Percentiles rank a stretch among this genome's conserved stretches.
Evolutionary conservation across 2,888 invertebrate genomes (phyloP).

Genomic region (Criorhina ranunculi): DNA sequence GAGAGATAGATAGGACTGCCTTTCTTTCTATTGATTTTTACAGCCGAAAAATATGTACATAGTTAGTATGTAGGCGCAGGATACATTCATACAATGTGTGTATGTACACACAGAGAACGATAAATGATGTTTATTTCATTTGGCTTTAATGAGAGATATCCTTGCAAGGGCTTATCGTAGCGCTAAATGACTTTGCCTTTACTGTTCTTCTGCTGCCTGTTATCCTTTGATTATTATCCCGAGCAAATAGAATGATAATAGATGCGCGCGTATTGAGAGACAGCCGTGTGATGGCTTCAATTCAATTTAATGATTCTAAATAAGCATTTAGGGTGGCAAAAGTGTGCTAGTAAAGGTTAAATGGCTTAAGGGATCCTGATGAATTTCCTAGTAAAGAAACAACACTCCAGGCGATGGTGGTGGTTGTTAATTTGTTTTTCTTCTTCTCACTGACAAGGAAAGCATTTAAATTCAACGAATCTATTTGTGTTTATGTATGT

Average conservation of each 20-base stretch:
- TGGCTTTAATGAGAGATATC: conserved; percentile 65
- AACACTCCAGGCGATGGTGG: not conserved
- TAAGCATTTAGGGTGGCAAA: conserved; percentile 66
- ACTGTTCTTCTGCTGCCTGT: conserved; percentile 34
- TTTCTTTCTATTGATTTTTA: conserved; percentile 30
- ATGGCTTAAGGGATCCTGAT: conserved; percentile 71
- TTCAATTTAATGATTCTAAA: conserved; percentile 72
- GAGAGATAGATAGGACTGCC: conserved; percentile 33
- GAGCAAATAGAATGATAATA: conserved; percentile 54
- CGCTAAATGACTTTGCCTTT: conserved; percentile 67
- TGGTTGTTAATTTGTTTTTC: conserved; percentile 52
- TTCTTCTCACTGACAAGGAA: not conserved
- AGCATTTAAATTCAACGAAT: conserved; percentile 10
- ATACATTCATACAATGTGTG: not conserved
- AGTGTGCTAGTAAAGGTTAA: conserved; percentile 62
- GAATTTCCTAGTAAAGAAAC: conserved; percentile 42
- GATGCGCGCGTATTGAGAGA: conserved; percentile 39
- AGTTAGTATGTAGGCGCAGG: conserved; percentile 12
- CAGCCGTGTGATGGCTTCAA: conserved; percentile 57
- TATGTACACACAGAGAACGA: conserved; percentile 1
- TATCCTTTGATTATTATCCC: conserved; percentile 50
- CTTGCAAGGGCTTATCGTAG: conserved; percentile 58
- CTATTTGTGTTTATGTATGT: conserved; percentile 15
- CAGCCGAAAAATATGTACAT: conserved; percentile 9
- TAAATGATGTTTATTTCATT: conserved; percentile 70